Conservation (phyloP, 2,797 vertebrate species). For the Gymnoscopelus microlampas region DNA sequence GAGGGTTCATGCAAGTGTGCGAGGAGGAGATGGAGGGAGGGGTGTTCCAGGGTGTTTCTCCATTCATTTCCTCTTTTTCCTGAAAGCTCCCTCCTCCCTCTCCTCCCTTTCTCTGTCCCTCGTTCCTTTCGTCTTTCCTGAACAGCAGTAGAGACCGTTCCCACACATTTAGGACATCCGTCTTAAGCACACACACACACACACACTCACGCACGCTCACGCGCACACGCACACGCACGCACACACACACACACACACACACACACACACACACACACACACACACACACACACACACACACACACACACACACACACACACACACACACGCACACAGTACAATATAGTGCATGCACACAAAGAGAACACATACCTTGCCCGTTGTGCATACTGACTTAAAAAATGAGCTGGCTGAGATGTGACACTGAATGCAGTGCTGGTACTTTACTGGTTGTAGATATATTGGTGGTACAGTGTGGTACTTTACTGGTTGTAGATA, state of each 20-base stretch:
- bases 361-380: constrained; percentile 18
- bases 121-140: constrained; percentile 70
- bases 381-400: constrained; percentile 8
- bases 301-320: constrained; percentile 22
- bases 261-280: constrained; percentile 6
- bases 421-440: no score
- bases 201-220: not conserved
- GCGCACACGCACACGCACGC: not conserved
- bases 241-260: not conserved
- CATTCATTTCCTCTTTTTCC: constrained; percentile 74
- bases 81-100: constrained; percentile 58
- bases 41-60: constrained; percentile 72
- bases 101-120: constrained; percentile 9
- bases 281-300: constrained; percentile 7
- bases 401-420: not conserved
- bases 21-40: constrained; percentile 10
- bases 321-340: not conserved
- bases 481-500: no score
- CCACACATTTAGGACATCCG: constrained; percentile 56
- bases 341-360: not conserved
- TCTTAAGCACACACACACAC: no score
- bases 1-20: constrained; percentile 43
- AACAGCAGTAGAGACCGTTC: constrained; percentile 58
- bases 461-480: no score
- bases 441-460: no score